These are phyloP conservation scores for Thunnus albacares DNA, from an alignment of 2,797 vertebrate genomes.

Conservation along the genomic window DNA sequence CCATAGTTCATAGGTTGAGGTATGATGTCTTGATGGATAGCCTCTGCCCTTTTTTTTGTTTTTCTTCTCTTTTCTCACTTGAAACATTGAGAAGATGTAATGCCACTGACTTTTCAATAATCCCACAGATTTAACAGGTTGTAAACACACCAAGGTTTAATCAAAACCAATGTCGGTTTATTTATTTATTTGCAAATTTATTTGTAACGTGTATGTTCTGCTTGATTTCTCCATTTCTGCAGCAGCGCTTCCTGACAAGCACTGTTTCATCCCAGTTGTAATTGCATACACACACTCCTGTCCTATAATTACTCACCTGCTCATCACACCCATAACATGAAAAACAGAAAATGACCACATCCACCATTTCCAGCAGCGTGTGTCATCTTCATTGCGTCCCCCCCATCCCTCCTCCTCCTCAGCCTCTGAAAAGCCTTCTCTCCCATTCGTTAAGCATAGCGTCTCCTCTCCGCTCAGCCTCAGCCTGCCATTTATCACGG, in stretches of 20 bases:
- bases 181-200: slow-evolving; percentile 71
- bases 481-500: slow-evolving; percentile 71
- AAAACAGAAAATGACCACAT: slow-evolving; percentile 74
- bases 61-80: slow-evolving; percentile 12
- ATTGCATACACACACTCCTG: slow-evolving; percentile 52
- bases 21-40: slow-evolving; percentile 56
- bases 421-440: slow-evolving; percentile 34
- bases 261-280: slow-evolving; percentile 68
- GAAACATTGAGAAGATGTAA: slow-evolving; percentile 44
- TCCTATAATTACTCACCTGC: slow-evolving; percentile 73
- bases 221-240: slow-evolving; percentile 70
- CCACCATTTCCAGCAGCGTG: slow-evolving; percentile 63
- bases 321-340: slow-evolving; percentile 70
- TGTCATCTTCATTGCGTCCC: slow-evolving; percentile 49
- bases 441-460: slow-evolving; percentile 69
- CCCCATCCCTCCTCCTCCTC: slow-evolving; percentile 1
- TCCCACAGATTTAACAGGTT: slow-evolving; percentile 66
- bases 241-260: slow-evolving; percentile 48
- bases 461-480: slow-evolving; percentile 33
- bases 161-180: slow-evolving; percentile 64
- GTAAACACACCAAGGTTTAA: slow-evolving; percentile 69
- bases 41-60: slow-evolving; percentile 35
- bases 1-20: slow-evolving; percentile 29
- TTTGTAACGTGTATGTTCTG: slow-evolving; percentile 69
- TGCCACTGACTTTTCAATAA: slow-evolving; percentile 66